Evolutionary conservation across 2,797 vertebrate species (phyloP).

Genomic region (Poeciliopsis paucimaculata): DNA sequence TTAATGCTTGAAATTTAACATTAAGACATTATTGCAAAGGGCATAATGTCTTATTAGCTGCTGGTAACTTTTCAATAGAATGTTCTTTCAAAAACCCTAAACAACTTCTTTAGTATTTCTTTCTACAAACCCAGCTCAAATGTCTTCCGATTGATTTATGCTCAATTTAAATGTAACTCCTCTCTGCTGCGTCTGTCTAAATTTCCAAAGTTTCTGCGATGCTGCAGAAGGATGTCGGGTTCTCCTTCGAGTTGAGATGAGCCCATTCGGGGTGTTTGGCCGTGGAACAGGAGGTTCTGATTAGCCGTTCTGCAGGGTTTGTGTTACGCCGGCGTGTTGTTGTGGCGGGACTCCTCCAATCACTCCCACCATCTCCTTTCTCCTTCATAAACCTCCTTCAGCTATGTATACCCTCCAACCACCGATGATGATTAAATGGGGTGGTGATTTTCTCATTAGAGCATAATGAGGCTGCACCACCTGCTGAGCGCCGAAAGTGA

Average conservation of each 20-base stretch:
- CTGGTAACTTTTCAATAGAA: background rate
- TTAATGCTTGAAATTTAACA: background rate
- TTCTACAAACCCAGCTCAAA: background rate
- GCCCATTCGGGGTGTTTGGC: background rate
- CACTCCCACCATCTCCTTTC: background rate
- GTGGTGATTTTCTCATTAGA: conserved; percentile 41
- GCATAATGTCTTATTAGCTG: background rate
- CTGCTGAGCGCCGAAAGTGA: conserved; percentile 23
- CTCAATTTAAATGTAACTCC: background rate
- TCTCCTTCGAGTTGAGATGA: background rate
- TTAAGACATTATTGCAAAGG: background rate
- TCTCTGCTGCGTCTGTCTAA: background rate
- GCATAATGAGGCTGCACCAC: conserved; percentile 44
- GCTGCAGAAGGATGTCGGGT: background rate
- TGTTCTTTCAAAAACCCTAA: background rate
- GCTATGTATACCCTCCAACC: conserved; percentile 15
- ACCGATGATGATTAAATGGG: conserved; percentile 30
- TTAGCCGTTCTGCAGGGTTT: background rate
- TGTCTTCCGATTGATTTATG: background rate
- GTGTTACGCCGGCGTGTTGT: background rate
- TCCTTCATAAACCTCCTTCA: conserved; percentile 7
- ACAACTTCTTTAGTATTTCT: background rate
- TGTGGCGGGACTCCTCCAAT: background rate
- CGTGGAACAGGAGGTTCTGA: background rate
- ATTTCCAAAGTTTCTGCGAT: background rate